Evolutionary conservation across 2,888 invertebrate species (phyloP), one percentile per base, ranked within the genome.

Genomic region (Melipona beecheii): DNA sequence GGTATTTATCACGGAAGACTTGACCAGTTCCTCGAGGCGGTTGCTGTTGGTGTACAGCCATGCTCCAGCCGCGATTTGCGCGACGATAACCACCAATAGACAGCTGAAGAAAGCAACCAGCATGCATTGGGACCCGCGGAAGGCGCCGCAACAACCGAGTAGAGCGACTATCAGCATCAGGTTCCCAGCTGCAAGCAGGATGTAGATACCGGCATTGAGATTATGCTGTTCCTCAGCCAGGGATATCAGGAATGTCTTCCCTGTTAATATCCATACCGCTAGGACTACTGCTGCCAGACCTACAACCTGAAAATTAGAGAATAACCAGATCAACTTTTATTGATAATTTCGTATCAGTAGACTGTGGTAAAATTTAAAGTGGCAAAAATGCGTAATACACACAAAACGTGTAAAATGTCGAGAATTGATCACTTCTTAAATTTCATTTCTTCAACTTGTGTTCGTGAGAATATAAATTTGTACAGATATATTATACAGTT

Each of bases 141-240:
- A 96, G 13, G 98, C 97, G 56, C 98, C 98, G 92, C 97, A 97
- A 92, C 98, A 98, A 77, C 98, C 98, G 68, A 98, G 95, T 94
- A 97, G 97, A 24, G 97, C 97, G 49, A 97, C 96, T 64, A 97
- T 93, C 82, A 97, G 95, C 94, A 98, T 96, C 73, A 97, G 94
- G 60, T 96, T 94, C 11, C 98, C 98, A 78, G 97, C 96, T 49
- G 95, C 96, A 83, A 98, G 95, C 83, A 98, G 95, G 75, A 98
- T 96, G 92, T 97, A 97, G 31, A 97, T 95, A 21, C 97, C 97
- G 68, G 96, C 96, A 92, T 96, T 95, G 91, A 96, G 96, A 91
- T 96, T 95, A 79, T 95, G 95, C 87, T 96, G 95, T 90, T 96
- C 95, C 89, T 96, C 96, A 62, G 96, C 95, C 94, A 97, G 95